Evolutionary conservation across 2,113 vertebrate genomes (phyloP), one percentile per base, ranked within the genome.

Genomic region (Struthidea cinerea): DNA sequence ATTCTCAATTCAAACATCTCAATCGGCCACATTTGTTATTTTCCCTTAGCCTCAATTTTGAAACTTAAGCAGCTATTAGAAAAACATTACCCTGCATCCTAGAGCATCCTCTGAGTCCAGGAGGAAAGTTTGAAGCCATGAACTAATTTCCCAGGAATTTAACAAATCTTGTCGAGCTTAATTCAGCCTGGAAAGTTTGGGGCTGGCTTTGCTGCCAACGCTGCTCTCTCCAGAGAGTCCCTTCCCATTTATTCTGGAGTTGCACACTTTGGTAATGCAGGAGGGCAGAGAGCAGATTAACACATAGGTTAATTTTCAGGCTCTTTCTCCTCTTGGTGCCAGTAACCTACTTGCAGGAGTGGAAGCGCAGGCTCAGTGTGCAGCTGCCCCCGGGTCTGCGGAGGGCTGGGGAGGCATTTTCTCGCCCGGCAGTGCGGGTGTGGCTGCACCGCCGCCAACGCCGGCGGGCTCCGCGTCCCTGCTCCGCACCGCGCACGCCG

Each of bases 381-480:
- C 50, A 44, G 22, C 46, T 57, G 59, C 11, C 47, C 55, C 18
- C 19, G 21, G 7, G 6, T 74, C 76, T 37, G 22, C 0, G 0
- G 26, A n/a, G 44, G 33, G 7, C n/a, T 47, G n/a, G 42, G 33
- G 33, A 64, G 14, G 42, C 30, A 16, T 53, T 39, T 41, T 52
- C 24, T 35, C 4, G 3, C 22, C 6, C 2, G 0, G 10, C 1
- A 1, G 44, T 5, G n/a, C 5, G 3, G 13, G 4, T 27, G 16
- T 7, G 50, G 12, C 60, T 35, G 41, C 35, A 13, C 7, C 8
- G 20, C 39, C 11, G 17, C 30, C 39, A 7, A 16, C 7, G 30
- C 55, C 27, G 23, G 16, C 23, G 35, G 2, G 50, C 50, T 14
- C 10, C 50, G 50, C 16, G 28, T 18, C 49, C 49, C 13, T 6